Base-by-base conservation (phyloP, 2,113 vertebrate species). In the Planiliza haematocheilus region DNA sequence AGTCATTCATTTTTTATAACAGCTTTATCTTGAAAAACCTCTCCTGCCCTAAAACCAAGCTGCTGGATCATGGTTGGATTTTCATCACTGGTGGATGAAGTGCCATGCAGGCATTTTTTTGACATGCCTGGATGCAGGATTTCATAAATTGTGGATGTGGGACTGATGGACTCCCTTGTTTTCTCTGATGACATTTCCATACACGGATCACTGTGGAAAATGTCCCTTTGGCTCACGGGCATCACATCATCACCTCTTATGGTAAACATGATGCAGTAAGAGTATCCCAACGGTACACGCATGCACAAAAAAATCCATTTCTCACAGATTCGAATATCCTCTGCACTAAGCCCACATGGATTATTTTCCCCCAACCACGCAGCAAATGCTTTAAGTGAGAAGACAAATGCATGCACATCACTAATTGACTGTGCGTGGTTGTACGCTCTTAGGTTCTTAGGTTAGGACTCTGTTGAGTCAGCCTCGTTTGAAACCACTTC, bases 1-100 rank as follows among this genome's bases (percentile, higher is more conserved):
- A 87, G 76, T 87, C 74, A 91, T 93, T 88, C 48, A 92, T 91
- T 86, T 92, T 93, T 92, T 62, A 93, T 91, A 30, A 70, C 55
- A 62, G 83, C 78, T 84, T 86, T 84, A 91, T 87, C 81, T 85
- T 66, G 69, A 83, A 88, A 88, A 38, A 51, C 76, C 68, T 76
- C 58, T 82, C 51, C 56, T 70, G 71, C 84, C 67, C 50, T 11
- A 52, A n/a, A 67, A 57, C 74, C 80, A 65, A 41, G 57, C 72
- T 12, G 17, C 70, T 24, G 61, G 65, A 85, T 84, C 68, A 64
- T 39, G 12, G 51, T 16, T 62, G 79, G 63, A 67, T 85, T 86
- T 79, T 60, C 77, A 81, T 86, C 78, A 51, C 67, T 11, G 37
- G 57, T 69, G 67, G 83, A 87, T 87, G 81, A 91, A 86, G 86